These are phyloP conservation scores for Drosophila atripex DNA, from an alignment of 2,888 invertebrate species.

Conservation along the genomic window DNA sequence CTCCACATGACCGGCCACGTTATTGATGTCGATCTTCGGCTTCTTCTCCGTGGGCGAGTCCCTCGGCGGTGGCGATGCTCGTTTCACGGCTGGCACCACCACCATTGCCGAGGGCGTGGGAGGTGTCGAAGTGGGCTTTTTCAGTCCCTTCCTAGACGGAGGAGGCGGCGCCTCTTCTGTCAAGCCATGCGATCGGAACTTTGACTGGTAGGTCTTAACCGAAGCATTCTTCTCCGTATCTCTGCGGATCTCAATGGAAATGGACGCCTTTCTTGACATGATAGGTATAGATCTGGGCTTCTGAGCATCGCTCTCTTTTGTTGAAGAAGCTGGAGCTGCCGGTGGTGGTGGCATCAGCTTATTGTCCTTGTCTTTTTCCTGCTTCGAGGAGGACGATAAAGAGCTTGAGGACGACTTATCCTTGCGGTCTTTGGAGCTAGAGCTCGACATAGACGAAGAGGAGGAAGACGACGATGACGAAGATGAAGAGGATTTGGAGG, in stretches of 20 bases:
- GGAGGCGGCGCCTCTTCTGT: slow-evolving; percentile 95
- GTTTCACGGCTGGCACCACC: slow-evolving; percentile 67
- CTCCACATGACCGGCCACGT: slow-evolving; percentile 85
- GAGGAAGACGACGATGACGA: slow-evolving; percentile 66
- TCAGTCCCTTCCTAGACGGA: slow-evolving; percentile 88
- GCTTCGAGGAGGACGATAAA: slow-evolving; percentile 53
- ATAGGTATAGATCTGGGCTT: slow-evolving; percentile 82
- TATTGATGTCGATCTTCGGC: slow-evolving; percentile 86
- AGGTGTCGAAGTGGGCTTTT: slow-evolving; percentile 85
- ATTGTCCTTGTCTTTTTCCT: slow-evolving; percentile 87
- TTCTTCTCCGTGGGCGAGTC: slow-evolving; percentile 90
- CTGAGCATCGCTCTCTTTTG: slow-evolving; percentile 84
- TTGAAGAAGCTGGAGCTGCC: slow-evolving; percentile 83
- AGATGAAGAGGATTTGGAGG: slow-evolving; percentile 70
- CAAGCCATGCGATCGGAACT: slow-evolving; percentile 95
- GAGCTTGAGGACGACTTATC: slow-evolving; percentile 58
- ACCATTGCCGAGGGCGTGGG: slow-evolving; percentile 75
- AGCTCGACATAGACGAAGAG: slow-evolving; percentile 51
- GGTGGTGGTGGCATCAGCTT: slow-evolving; percentile 87
- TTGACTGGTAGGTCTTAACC: slow-evolving; percentile 95
- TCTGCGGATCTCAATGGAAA: slow-evolving; percentile 92
- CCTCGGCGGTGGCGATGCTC: slow-evolving; percentile 76
- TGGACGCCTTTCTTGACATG: slow-evolving; percentile 87
- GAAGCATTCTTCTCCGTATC: slow-evolving; percentile 92
- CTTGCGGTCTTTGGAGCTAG: slow-evolving; percentile 84